Evolutionary conservation across 2,113 vertebrate species (phyloP).

Genomic region (Larimichthys polyactis): DNA sequence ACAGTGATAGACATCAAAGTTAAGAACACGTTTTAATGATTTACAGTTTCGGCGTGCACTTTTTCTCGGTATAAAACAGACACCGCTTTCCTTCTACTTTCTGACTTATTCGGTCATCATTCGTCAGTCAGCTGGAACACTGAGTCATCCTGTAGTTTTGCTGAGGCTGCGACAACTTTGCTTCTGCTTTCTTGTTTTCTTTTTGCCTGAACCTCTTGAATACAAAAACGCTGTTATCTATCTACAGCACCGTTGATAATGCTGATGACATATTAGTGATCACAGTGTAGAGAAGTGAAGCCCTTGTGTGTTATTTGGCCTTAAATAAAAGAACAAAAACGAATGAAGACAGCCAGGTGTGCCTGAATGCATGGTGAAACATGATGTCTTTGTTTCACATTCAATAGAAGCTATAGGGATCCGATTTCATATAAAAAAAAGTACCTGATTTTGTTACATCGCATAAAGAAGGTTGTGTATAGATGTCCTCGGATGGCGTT

Average conservation of each 20-base stretch:
- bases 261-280: not conserved
- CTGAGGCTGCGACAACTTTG: not conserved
- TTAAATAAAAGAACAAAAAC: not conserved
- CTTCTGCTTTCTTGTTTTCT: not conserved
- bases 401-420: too few species aligned
- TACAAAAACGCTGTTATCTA: not conserved
- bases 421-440: not conserved
- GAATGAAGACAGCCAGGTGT: not conserved
- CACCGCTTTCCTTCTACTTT: too few species aligned
- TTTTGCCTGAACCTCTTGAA: not conserved
- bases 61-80: too few species aligned
- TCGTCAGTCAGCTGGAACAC: not conserved
- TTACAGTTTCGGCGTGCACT: too few species aligned
- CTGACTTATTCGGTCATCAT: too few species aligned
- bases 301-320: too few species aligned
- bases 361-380: not conserved
- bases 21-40: too few species aligned
- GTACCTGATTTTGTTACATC: conserved; percentile 41
- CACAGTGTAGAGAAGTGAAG: not conserved
- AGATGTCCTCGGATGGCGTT: conserved; percentile 68
- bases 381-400: not conserved
- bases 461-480: conserved; percentile 12
- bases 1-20: too few species aligned
- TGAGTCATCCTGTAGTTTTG: not conserved
- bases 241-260: not conserved